Base-by-base conservation (phyloP, 1,140 invertebrate genomes). In the Papilio dardanus region DNA sequence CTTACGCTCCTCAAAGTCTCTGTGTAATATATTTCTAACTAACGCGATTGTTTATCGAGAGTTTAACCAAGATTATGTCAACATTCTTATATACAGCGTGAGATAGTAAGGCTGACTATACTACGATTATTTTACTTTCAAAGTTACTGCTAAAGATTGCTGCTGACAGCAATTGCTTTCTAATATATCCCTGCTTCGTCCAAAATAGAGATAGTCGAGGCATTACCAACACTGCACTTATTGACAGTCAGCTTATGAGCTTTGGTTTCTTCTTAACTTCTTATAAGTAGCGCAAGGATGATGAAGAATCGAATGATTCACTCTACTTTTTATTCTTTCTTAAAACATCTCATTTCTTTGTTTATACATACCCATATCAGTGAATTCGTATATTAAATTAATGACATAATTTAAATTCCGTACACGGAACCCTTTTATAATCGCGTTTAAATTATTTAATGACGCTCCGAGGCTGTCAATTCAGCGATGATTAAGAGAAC, bases 1-100 rank as follows among this genome's bases (percentile, higher is more conserved):
- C 77, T 82, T 86, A 78, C 79, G 77, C 79, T 86, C 81, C 77
- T 80, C 50, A 62, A 73, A 73, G 71, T 73, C 71, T 33, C 42
- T 73, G 5, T 1, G 30, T 54, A 54, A 33, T 50, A 73, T 73
- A 54, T 73, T 73, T 54, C 42, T 33, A 73, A 69, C 31, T 69
- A 42, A 37, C 67, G 67, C 19, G 67, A 69, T 69, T 54, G 71
- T 54, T 54, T 54, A 73, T 33, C 40, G 24, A 37, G 67, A 40
- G 19, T 19, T 42, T 28, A 28, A 69, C 54, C 24, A 62, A 62
- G 24, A 28, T 28, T 28, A 62, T 10, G 54, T 62, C 54, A 62
- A 62, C 54, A 62, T 28, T 62, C 10, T 3, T 62, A 21, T 62
- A 28, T 62, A 14, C 10, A 62, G 21, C 76, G 75, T 76, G 71